phyloP scores from a whole-genome alignment of 2,888 invertebrate species.

The Agapetus fuscipes region DNA sequence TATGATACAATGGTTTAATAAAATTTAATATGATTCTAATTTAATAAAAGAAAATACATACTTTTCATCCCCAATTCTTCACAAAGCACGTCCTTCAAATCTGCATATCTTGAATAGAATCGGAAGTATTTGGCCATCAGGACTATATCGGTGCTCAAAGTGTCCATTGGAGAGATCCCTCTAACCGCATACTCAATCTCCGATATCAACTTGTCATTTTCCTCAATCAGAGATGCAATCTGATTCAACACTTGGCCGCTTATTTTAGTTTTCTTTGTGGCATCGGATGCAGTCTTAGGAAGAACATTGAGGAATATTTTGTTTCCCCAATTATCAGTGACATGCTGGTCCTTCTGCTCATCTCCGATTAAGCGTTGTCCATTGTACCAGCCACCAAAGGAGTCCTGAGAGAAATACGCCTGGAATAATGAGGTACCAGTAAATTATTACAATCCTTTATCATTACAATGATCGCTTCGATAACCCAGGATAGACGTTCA shows the following conservation, averaged over 20 bases:
- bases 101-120: constrained; percentile 34
- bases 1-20: not conserved
- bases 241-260: constrained; percentile 25
- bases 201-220: constrained; percentile 34
- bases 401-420: no score
- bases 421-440: no score
- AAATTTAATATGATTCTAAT: not conserved
- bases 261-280: no score
- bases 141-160: constrained; percentile 31
- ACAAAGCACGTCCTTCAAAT: not conserved
- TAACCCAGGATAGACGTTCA: no score
- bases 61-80: not conserved
- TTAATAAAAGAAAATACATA: not conserved
- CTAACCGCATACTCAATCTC: constrained; percentile 38
- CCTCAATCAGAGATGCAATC: constrained; percentile 39
- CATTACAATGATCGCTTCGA: no score
- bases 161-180: constrained; percentile 35
- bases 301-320: no score
- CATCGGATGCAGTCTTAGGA: no score
- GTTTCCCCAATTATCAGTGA: no score
- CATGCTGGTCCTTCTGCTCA: no score
- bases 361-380: no score
- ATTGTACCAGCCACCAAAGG: no score
- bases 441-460: no score
- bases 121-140: constrained; percentile 37